Percentiles rank a stretch among this genome's conserved stretches.
Conservation (phyloP, 2,888 invertebrate species). For the Drosophila parthenogenetica region DNA sequence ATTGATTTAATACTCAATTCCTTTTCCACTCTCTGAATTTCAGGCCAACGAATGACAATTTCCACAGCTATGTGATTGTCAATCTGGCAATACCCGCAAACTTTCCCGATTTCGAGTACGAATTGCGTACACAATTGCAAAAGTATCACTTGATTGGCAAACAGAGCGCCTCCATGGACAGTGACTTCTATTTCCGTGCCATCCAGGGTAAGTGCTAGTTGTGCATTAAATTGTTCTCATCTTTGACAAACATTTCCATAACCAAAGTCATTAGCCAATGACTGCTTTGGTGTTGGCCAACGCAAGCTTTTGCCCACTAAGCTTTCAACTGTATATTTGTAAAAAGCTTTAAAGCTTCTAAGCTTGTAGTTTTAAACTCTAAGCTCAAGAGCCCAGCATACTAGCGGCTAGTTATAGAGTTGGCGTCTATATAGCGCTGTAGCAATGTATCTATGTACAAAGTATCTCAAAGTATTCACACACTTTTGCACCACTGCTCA, state of each 20-base stretch:
- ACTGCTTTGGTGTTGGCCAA: slow-evolving; percentile 37
- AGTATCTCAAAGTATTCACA: slow-evolving; percentile 6
- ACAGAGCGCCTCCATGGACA: slow-evolving; percentile 71
- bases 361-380: slow-evolving; percentile 4
- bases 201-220: slow-evolving; percentile 74
- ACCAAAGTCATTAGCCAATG: slow-evolving; percentile 9
- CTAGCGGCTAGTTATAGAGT: slow-evolving; percentile 9
- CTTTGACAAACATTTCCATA: background rate
- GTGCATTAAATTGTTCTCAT: background rate
- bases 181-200: slow-evolving; percentile 67
- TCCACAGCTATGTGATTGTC: slow-evolving; percentile 70
- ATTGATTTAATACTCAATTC: too few relatives aligned
- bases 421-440: slow-evolving; percentile 1
- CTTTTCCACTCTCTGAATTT: background rate
- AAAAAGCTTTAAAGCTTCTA: slow-evolving; percentile 15
- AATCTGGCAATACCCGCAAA: slow-evolving; percentile 75
- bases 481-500: slow-evolving; percentile 12
- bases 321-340: slow-evolving; percentile 18
- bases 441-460: slow-evolving; percentile 8
- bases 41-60: slow-evolving; percentile 76
- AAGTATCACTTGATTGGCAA: slow-evolving; percentile 59
- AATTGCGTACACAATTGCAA: slow-evolving; percentile 59
- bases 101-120: slow-evolving; percentile 57
- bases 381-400: background rate
- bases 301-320: slow-evolving; percentile 9